Evolutionary conservation across 2,888 invertebrate genomes (phyloP).

Genomic region (Phania funesta): DNA sequence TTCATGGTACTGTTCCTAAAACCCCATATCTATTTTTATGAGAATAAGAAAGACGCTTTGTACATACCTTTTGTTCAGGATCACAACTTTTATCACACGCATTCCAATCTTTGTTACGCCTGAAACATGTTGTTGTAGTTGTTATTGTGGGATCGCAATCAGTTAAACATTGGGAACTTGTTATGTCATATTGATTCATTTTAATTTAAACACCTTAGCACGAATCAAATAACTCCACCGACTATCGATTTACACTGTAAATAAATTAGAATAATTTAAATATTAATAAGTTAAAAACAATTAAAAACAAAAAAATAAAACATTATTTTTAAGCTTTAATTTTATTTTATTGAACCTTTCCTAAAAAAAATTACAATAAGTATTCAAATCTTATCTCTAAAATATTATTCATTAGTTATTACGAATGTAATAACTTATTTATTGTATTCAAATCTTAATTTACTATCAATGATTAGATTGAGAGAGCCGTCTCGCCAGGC

Average conservation of each 20-base stretch:
- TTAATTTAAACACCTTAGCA: conserved; percentile 38
- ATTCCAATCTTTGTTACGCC: conserved; percentile 37
- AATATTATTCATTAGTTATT: too few species aligned
- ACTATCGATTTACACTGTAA: conserved; percentile 52
- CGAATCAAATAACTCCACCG: conserved; percentile 2
- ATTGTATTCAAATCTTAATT: too few species aligned
- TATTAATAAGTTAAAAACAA: neutral
- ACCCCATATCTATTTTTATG: too few species aligned
- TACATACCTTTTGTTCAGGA: conserved; percentile 63
- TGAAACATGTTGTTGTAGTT: conserved; percentile 61
- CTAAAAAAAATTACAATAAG: neutral
- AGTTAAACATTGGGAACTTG: conserved; percentile 62
- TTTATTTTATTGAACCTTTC: too few species aligned
- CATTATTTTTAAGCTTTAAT: neutral
- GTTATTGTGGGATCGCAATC: conserved; percentile 58
- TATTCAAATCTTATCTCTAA: too few species aligned
- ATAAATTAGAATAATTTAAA: conserved; percentile 2
- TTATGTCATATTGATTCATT: conserved; percentile 70
- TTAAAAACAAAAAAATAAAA: neutral
- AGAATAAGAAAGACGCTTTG: too few species aligned
- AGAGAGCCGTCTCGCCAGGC: too few species aligned
- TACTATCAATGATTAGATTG: too few species aligned
- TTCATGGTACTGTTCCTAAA: too few species aligned
- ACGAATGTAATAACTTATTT: too few species aligned
- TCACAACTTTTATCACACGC: conserved; percentile 14